Conservation (phyloP, 2,888 invertebrate species). For the Lumbricus terrestris region DNA sequence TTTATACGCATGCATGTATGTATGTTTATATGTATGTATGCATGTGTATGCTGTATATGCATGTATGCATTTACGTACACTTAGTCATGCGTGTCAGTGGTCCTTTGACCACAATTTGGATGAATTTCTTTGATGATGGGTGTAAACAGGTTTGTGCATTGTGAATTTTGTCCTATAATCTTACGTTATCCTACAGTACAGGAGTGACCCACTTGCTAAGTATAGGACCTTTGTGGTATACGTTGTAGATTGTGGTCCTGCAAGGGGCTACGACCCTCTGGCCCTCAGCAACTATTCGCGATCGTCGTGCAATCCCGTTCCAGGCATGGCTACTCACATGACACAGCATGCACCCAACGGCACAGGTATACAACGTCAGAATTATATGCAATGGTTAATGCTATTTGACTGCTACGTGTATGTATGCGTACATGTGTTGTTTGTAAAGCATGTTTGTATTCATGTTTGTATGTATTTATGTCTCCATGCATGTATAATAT, state of each 20-base stretch:
- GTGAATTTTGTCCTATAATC: not conserved
- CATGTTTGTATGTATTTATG: too few species aligned
- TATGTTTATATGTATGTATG: too few species aligned
- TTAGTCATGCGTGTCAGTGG: too few species aligned
- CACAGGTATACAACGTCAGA: not conserved
- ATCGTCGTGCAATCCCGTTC: constrained; percentile 59
- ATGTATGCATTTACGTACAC: not conserved
- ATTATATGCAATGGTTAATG: too few species aligned
- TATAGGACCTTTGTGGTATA: not conserved
- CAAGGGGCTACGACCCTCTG: constrained; percentile 62
- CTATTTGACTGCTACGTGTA: too few species aligned
- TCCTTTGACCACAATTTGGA: not conserved
- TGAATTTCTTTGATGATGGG: not conserved
- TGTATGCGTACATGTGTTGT: too few species aligned
- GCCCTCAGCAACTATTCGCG: constrained; percentile 61
- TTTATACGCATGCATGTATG: not conserved
- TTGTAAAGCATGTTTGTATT: too few species aligned
- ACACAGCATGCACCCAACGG: constrained; percentile 59
- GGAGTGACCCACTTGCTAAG: not conserved
- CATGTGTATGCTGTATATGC: too few species aligned
- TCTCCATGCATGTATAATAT: too few species aligned
- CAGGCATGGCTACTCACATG: constrained; percentile 62
- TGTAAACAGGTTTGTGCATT: not conserved
- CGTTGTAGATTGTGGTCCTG: constrained; percentile 40
- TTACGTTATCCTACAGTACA: not conserved